These are phyloP conservation scores for Coilia nasus DNA, from an alignment of 2,797 vertebrate genomes.

Conservation along the genomic window DNA sequence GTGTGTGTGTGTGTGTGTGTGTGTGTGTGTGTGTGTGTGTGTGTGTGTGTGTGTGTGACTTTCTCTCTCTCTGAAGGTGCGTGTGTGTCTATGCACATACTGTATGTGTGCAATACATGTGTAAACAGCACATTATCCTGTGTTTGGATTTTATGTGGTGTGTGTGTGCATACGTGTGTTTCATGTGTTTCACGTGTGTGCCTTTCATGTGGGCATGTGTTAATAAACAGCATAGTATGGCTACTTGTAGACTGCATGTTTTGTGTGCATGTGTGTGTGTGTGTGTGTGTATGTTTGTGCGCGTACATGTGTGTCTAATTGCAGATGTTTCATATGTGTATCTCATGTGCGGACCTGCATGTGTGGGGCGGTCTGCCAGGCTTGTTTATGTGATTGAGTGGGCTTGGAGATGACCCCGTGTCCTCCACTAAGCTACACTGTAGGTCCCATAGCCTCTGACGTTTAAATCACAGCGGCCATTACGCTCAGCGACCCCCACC, in stretches of 20 bases:
- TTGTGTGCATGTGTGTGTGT: neutral
- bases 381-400: neutral
- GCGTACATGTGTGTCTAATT: neutral
- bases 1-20: too few relatives aligned
- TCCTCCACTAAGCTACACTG: neutral
- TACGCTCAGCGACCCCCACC: neutral
- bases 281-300: neutral
- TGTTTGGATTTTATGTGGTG: too few relatives aligned
- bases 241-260: too few relatives aligned
- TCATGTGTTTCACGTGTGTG: too few relatives aligned
- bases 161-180: too few relatives aligned
- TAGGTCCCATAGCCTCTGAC: neutral
- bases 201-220: too few relatives aligned
- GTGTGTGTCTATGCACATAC: neutral
- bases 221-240: too few relatives aligned
- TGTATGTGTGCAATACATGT: neutral
- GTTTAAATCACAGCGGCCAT: slow-evolving; percentile 1
- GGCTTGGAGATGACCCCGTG: neutral
- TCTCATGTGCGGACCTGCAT: neutral
- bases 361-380: neutral
- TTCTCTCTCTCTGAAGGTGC: neutral
- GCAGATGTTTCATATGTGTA: neutral
- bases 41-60: too few relatives aligned
- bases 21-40: too few relatives aligned
- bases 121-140: too few relatives aligned